Conservation (phyloP, 2,113 vertebrate species). For the Pelodiscus sinensis region DNA sequence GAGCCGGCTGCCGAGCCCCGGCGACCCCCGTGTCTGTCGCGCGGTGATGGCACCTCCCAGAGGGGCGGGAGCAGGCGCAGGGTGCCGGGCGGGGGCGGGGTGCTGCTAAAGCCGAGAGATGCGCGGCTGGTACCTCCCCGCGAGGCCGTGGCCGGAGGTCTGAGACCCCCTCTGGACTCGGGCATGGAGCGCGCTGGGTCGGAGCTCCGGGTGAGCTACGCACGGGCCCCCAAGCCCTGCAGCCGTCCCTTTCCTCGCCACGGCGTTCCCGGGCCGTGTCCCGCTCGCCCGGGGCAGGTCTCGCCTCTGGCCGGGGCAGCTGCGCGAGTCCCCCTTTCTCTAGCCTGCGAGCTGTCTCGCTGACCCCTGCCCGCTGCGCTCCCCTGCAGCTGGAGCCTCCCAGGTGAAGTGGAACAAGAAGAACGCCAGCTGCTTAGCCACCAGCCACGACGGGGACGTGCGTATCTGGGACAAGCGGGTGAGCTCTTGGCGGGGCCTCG, state of each 20-base stretch:
- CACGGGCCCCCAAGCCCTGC: background rate
- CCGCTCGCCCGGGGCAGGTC: background rate
- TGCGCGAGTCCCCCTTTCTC: background rate
- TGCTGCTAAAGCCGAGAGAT: background rate
- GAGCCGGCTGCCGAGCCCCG: background rate
- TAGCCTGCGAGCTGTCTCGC: no score
- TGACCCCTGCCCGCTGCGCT: background rate
- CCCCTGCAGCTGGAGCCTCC: constrained; percentile 91
- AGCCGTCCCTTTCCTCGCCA: no score
- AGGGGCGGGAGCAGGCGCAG: background rate
- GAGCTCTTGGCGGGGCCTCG: constrained; percentile 52
- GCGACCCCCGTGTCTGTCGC: no score
- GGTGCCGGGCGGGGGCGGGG: background rate
- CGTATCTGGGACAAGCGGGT: constrained; percentile 98
- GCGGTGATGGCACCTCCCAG: no score
- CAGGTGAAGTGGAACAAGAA: constrained; percentile 99
- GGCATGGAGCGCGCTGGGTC: background rate
- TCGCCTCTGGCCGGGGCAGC: background rate
- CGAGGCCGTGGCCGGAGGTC: background rate
- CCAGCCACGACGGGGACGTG: constrained; percentile 96
- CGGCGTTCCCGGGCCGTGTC: background rate
- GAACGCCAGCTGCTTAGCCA: constrained; percentile 91
- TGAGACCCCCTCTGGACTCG: background rate
- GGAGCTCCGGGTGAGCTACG: background rate
- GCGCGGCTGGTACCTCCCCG: background rate